Evolutionary conservation across 2,113 vertebrate species (phyloP), one percentile per base, ranked within the genome.

Genomic region (Nasalis larvatus): DNA sequence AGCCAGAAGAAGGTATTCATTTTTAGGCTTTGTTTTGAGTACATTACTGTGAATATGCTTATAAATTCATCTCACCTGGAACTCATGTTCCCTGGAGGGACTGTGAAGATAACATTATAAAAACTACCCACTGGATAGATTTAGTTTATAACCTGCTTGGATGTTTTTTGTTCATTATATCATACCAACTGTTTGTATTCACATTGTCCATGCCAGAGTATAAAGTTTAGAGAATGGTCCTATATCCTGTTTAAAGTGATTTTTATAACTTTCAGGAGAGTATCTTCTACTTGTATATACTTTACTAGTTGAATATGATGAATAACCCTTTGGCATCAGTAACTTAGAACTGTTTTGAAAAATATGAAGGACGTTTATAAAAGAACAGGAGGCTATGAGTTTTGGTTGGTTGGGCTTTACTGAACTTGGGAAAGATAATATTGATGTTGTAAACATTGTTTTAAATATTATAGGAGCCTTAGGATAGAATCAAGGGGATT

Each of bases 401-500:
- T 71, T 93, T 17, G 42, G 20, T 71, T 94, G 45, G 7, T 30
- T 91, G 63, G 16, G 4, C 68, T 81, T 92, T 85, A 74, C 20
- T 94, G 89, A 86, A 74, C 20, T 92, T 94, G 85, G 37, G 27
- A 94, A 30, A 47, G 42, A 76, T 45, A 76, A 45, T 47, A 45
- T 45, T 88, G 16, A 82, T 76, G 23, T 76, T 96, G 5, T 91
- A 37, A 58, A 17, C 17, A 32, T 71, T 23, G 1, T 85, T 88
- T 96, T 78, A 85, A 97, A 63, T 77, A 58, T 78, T 91, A 56
- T 21, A 88, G 42, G 89, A 76, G 30, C 18, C 23, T 95, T 74
- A 49, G 37, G 14, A 78, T 49, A 83, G 49, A 78, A 58, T 93
- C 10, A n/a, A 37, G 4, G 54, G 68, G 4, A 52, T 42, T 42